phyloP scores from a whole-genome alignment of 2,888 invertebrate genomes.

The Drosophila formosana region DNA sequence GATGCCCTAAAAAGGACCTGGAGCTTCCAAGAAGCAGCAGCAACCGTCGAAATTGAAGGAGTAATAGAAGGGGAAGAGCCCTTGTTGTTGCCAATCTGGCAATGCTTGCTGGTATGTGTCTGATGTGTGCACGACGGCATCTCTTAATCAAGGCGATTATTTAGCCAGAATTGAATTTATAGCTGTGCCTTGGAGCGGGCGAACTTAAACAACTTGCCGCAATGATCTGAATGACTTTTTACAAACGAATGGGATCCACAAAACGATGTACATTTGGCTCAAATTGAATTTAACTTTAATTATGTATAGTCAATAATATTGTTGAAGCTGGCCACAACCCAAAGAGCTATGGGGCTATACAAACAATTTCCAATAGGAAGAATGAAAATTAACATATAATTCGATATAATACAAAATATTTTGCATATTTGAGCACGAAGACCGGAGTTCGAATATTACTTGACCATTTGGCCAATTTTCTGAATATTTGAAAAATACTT shows the following conservation, averaged over 20 bases:
- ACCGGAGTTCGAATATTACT: no score
- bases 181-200: constrained; percentile 27
- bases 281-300: no score
- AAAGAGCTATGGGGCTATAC: no score
- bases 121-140: constrained; percentile 33
- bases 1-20: neutral
- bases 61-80: constrained; percentile 40
- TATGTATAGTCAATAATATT: no score
- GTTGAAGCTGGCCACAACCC: no score
- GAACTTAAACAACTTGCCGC: constrained; percentile 36
- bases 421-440: no score
- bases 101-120: constrained; percentile 9
- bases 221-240: neutral
- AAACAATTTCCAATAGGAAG: no score
- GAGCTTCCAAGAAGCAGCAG: neutral
- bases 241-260: neutral
- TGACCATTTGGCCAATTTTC: no score
- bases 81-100: constrained; percentile 30
- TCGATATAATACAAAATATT: no score
- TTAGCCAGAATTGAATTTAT: constrained; percentile 60
- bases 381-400: no score
- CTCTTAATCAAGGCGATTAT: constrained; percentile 69
- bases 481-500: no score
- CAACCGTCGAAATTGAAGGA: neutral
- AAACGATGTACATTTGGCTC: no score